phyloP scores from a whole-genome alignment of 2,113 vertebrate species.

The Guaruba guarouba region DNA sequence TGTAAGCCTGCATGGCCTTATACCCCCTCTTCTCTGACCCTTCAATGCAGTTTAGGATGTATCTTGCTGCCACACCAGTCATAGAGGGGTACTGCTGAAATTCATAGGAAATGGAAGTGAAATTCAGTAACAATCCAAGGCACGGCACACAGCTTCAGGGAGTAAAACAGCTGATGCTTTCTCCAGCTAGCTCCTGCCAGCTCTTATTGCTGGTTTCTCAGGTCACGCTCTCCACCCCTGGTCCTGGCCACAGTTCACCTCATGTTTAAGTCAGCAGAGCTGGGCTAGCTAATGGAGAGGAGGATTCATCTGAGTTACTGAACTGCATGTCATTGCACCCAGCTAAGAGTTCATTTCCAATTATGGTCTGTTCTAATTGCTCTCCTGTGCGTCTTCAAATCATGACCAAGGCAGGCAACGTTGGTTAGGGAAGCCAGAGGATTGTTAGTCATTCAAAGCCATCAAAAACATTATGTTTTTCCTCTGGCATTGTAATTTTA shows the following conservation, averaged over 20 bases:
- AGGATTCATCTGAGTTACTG: neutral
- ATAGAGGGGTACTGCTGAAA: neutral
- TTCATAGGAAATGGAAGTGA: neutral
- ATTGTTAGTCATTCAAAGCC: rapidly evolving
- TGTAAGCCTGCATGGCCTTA: neutral
- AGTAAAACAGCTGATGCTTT: neutral
- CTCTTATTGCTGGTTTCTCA: neutral
- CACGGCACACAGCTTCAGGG: neutral
- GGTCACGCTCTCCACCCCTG: neutral
- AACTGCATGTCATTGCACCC: neutral
- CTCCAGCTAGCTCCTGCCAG: neutral
- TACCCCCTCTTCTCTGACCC: neutral
- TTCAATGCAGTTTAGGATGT: neutral
- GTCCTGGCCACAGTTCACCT: neutral
- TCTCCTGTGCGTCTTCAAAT: neutral
- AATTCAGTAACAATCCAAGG: neutral
- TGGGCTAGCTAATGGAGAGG: neutral
- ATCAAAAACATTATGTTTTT: neutral
- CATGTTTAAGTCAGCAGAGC: neutral
- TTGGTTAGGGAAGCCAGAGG: neutral
- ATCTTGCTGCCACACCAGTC: neutral
- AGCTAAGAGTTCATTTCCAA: neutral
- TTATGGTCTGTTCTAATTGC: neutral
- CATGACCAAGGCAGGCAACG: neutral
- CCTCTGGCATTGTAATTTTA: neutral